Evolutionary conservation across 2,888 invertebrate species (phyloP).

Genomic region (Adineta ricciae): DNA sequence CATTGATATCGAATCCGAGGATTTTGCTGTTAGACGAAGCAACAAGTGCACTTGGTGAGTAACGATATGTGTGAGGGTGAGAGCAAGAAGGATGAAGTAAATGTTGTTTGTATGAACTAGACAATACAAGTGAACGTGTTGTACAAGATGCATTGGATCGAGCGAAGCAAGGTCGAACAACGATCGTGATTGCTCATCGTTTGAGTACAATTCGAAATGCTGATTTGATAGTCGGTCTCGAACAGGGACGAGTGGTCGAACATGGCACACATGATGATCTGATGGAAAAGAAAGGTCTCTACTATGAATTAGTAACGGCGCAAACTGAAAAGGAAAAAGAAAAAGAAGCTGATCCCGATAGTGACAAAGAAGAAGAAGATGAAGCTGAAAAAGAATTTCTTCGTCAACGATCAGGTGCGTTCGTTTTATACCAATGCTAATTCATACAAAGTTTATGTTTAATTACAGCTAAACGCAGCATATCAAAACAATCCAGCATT

Average conservation of each 20-base stretch:
- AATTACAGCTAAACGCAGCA: not conserved
- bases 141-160: slow-evolving; percentile 14
- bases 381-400: not conserved
- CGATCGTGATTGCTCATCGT: slow-evolving; percentile 38
- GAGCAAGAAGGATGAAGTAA: no score
- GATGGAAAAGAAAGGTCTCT: not conserved
- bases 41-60: slow-evolving; percentile 7
- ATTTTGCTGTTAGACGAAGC: not conserved
- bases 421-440: not conserved
- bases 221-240: slow-evolving; percentile 59
- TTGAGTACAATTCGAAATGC: slow-evolving; percentile 53
- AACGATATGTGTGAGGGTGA: no score
- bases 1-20: not conserved
- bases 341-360: slow-evolving; percentile 9
- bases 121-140: slow-evolving; percentile 1
- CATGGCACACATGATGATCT: not conserved
- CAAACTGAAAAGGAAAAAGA: slow-evolving; percentile 34
- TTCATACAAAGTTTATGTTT: not conserved
- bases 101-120: not conserved
- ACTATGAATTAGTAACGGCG: not conserved
- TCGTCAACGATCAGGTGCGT: not conserved
- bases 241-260: slow-evolving; percentile 31
- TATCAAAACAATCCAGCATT: not conserved
- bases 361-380: slow-evolving; percentile 19
- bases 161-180: slow-evolving; percentile 38